phyloP scores from a whole-genome alignment of 2,888 invertebrate genomes.

The Pheosia gnoma region DNA sequence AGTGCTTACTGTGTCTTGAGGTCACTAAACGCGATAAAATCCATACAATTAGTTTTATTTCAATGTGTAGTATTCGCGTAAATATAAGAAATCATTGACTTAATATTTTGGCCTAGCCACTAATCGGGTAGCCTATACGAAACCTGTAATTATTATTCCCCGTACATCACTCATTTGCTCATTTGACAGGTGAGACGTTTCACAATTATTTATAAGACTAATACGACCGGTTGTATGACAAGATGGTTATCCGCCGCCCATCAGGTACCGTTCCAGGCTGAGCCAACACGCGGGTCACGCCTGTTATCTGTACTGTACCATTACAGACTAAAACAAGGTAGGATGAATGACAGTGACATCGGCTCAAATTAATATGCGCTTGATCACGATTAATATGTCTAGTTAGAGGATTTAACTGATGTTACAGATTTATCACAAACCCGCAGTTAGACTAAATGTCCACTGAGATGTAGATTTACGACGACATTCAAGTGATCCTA shows the following conservation, averaged over 20 bases:
- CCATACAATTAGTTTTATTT: too few species aligned
- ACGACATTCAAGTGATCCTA: too few species aligned
- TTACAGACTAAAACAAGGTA: slow-evolving; percentile 28
- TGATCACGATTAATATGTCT: slow-evolving; percentile 5
- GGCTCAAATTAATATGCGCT: slow-evolving; percentile 30
- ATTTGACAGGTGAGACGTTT: slow-evolving; percentile 1
- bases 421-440: too few species aligned
- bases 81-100: too few species aligned
- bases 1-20: too few species aligned
- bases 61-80: too few species aligned
- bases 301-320: slow-evolving; percentile 33
- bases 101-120: too few species aligned
- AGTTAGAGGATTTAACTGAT: neutral
- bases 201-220: slow-evolving; percentile 26
- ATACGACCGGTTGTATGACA: slow-evolving; percentile 33
- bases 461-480: too few species aligned
- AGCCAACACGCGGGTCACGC: slow-evolving; percentile 18
- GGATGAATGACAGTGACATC: slow-evolving; percentile 28
- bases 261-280: slow-evolving; percentile 36
- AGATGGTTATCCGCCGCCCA: slow-evolving; percentile 26
- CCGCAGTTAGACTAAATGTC: too few species aligned
- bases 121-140: too few species aligned
- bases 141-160: neutral
- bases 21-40: too few species aligned
- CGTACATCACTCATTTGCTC: slow-evolving; percentile 1